Conservation (phyloP, 2,888 invertebrate genomes). For the Isoperla grammatica region DNA sequence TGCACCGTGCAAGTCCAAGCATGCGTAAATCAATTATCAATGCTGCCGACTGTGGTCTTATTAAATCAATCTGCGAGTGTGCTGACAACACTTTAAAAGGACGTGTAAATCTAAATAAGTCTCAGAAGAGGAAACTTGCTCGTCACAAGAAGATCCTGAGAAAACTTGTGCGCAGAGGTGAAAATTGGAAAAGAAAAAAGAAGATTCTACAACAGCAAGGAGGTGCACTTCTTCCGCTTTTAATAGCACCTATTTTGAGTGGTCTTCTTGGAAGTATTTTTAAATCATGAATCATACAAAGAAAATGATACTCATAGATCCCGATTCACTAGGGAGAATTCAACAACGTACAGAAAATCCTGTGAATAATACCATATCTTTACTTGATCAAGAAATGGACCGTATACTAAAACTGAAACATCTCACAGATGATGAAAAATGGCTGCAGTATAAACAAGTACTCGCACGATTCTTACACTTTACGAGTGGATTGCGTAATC, state of each 20-base stretch:
- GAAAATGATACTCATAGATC: neutral
- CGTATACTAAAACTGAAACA: neutral
- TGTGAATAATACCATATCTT: neutral
- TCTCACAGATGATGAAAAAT: neutral
- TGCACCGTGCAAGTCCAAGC: too few species aligned
- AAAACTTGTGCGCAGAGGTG: neutral
- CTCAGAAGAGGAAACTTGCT: neutral
- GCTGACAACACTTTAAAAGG: too few species aligned
- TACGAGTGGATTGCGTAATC: neutral
- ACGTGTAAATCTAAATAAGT: neutral
- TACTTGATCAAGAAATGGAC: neutral
- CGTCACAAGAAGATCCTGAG: neutral
- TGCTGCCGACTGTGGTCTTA: neutral
- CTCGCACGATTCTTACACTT: neutral
- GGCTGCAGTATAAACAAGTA: neutral
- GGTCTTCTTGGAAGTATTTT: neutral
- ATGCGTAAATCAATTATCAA: neutral
- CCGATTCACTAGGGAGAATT: neutral
- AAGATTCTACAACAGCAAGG: neutral
- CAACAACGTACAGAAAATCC: neutral
- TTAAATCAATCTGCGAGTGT: neutral
- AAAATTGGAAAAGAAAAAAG: neutral
- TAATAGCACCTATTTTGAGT: neutral
- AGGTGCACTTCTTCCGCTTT: neutral
- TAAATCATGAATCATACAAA: neutral